Evolutionary conservation across 1,140 invertebrate species (phyloP).

Genomic region (Bemisia tabaci): DNA sequence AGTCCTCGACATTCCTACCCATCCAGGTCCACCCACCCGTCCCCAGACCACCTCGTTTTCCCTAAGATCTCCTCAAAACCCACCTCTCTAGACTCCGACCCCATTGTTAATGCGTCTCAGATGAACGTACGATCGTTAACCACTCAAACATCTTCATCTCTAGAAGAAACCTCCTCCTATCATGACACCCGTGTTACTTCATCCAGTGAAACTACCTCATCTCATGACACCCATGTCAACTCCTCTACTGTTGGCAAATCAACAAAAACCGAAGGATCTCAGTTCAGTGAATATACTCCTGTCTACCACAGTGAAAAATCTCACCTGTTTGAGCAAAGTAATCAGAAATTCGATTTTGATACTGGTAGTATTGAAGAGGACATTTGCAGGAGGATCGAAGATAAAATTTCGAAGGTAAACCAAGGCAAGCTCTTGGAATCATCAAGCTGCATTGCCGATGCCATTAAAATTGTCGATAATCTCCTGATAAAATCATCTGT

Average conservation of each 20-base stretch:
- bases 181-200: not conserved
- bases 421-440: not conserved
- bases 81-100: not conserved
- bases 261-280: not conserved
- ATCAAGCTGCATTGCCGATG: not conserved
- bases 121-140: not conserved
- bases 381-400: not conserved
- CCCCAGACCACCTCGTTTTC: not conserved
- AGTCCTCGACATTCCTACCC: not conserved
- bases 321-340: not conserved
- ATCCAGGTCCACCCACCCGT: not conserved
- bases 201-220: not conserved
- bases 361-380: not conserved
- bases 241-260: not conserved
- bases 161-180: not conserved
- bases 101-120: not conserved
- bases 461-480: not conserved
- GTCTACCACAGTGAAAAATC: not conserved
- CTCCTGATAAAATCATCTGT: not conserved
- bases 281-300: not conserved
- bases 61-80: not conserved
- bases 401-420: not conserved
- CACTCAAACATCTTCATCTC: not conserved
- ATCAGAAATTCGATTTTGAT: not conserved
- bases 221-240: not conserved